These are phyloP conservation scores for Platysternon megacephalum DNA, from an alignment of 2,113 vertebrate genomes.

Conservation along the genomic window DNA sequence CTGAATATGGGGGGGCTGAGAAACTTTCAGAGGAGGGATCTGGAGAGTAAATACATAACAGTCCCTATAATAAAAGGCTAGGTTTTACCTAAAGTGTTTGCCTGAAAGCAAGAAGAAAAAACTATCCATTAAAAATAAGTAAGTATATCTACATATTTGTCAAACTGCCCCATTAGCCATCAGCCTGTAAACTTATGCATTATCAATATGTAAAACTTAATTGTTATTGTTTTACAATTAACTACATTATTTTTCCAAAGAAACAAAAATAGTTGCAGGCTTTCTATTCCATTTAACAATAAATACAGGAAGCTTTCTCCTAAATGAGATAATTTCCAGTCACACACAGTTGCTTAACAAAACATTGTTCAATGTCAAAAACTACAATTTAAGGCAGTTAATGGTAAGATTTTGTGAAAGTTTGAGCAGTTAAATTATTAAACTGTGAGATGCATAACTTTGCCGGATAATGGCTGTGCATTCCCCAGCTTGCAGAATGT, in stretches of 20 bases:
- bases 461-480: not conserved
- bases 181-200: not conserved
- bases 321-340: conserved; percentile 17
- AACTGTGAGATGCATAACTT: not conserved
- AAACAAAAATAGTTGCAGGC: not conserved
- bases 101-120: not conserved
- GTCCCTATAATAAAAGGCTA: not conserved
- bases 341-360: conserved; percentile 13
- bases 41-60: not conserved
- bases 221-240: not conserved
- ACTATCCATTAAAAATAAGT: not conserved
- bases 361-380: conserved; percentile 34
- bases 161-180: not conserved
- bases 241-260: not conserved
- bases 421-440: conserved; percentile 44
- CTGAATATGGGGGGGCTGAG: not conserved
- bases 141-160: not conserved
- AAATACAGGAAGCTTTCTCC: not conserved
- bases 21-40: not conserved
- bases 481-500: conserved; percentile 11
- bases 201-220: not conserved
- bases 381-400: conserved; percentile 9
- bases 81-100: not conserved
- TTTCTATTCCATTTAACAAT: not conserved
- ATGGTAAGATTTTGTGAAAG: conserved; percentile 27